Evolutionary conservation across 2,113 vertebrate species (phyloP).

Genomic region (Syngnathus floridae): DNA sequence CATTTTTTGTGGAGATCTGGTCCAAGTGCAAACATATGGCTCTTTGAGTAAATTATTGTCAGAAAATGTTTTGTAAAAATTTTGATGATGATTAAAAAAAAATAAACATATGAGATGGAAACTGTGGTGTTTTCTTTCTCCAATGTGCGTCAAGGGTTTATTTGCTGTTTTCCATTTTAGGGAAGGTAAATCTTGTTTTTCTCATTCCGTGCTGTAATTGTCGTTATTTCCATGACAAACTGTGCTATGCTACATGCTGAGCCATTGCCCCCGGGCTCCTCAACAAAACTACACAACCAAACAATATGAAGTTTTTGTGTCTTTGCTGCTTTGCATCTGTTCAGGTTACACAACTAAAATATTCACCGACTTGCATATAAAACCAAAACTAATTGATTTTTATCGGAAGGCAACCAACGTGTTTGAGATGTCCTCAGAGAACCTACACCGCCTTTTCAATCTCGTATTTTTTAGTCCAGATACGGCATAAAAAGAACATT

Average conservation of each 20-base stretch:
- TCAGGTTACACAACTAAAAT: background rate
- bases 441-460: slow-evolving; percentile 31
- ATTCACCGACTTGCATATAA: background rate
- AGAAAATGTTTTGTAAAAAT: slow-evolving; percentile 81
- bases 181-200: background rate
- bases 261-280: slow-evolving; percentile 13
- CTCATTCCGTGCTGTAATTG: slow-evolving; percentile 9
- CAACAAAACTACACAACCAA: background rate
- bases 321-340: background rate
- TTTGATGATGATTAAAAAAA: slow-evolving; percentile 77
- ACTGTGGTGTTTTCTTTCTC: slow-evolving; percentile 17
- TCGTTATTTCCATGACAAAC: slow-evolving; percentile 5
- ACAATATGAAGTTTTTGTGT: background rate
- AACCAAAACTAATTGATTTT: slow-evolving; percentile 7
- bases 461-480: slow-evolving; percentile 12
- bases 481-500: slow-evolving; percentile 27
- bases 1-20: slow-evolving; percentile 69
- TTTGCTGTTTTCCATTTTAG: background rate
- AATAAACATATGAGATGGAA: slow-evolving; percentile 76
- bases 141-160: background rate
- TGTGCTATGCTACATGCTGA: background rate
- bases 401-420: background rate
- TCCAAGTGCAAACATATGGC: slow-evolving; percentile 73
- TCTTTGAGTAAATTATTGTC: slow-evolving; percentile 80
- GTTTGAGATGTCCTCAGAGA: slow-evolving; percentile 28